phyloP scores from a whole-genome alignment of 2,888 invertebrate species.

The Drosophila nr. fundita region DNA sequence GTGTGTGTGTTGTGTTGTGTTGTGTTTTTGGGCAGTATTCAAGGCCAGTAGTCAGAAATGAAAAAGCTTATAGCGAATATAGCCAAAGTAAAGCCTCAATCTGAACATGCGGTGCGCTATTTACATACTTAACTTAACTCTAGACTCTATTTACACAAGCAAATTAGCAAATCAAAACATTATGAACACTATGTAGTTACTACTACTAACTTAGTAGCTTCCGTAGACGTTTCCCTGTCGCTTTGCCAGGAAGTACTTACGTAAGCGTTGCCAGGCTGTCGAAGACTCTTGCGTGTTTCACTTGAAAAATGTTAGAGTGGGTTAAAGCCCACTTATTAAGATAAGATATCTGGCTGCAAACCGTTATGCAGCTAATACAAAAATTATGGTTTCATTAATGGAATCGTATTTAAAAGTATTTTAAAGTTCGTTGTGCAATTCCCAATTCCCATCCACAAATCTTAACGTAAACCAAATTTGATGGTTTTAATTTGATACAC shows the following conservation, averaged over 20 bases:
- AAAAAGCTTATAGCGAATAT: slow-evolving; percentile 4
- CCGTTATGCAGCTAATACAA: background rate
- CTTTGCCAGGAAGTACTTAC: slow-evolving; percentile 37
- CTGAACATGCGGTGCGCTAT: slow-evolving; percentile 32
- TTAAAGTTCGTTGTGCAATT: background rate
- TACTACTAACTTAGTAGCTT: slow-evolving; percentile 5
- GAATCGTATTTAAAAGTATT: background rate
- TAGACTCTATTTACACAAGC: slow-evolving; percentile 20
- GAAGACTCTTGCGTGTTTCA: slow-evolving; percentile 3
- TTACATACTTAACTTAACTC: slow-evolving; percentile 12
- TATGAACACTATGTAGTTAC: background rate
- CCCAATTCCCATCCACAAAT: background rate
- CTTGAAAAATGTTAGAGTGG: background rate
- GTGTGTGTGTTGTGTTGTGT: background rate
- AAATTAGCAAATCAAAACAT: slow-evolving; percentile 18
- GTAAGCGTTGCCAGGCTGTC: slow-evolving; percentile 46
- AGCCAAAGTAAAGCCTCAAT: background rate
- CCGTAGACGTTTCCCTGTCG: background rate
- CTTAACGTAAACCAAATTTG: background rate
- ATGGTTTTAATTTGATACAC: background rate
- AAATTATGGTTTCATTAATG: background rate
- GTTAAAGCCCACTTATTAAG: background rate
- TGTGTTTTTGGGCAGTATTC: background rate
- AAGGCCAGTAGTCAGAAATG: background rate
- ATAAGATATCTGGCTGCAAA: background rate